phyloP scores from a whole-genome alignment of 2,113 vertebrate genomes.

The Sylvietta virens region DNA sequence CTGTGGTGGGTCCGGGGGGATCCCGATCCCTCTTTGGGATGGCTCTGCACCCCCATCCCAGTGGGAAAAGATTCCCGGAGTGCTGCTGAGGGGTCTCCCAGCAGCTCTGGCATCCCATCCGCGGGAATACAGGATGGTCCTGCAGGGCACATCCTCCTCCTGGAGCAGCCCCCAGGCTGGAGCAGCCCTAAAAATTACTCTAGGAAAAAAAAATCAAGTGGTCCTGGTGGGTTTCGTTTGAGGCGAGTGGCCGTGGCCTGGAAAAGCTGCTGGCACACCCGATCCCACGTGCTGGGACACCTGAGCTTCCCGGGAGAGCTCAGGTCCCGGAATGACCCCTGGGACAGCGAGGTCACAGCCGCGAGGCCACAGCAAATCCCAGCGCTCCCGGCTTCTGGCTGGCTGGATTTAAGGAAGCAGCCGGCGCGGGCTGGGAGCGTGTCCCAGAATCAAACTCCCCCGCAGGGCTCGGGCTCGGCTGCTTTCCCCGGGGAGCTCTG shows the following conservation, averaged over 20 bases:
- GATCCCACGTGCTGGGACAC: too few species aligned
- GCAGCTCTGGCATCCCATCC: neutral
- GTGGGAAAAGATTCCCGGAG: neutral
- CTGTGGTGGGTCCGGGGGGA: rapidly evolving
- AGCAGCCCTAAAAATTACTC: neutral
- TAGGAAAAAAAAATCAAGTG: too few species aligned
- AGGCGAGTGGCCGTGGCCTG: rapidly evolving
- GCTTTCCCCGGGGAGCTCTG: neutral
- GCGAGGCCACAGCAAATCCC: rapidly evolving
- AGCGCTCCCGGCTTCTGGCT: rapidly evolving
- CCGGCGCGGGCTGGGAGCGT: rapidly evolving
- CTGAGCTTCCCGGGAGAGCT: neutral
- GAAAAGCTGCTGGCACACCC: neutral
- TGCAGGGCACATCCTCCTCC: neutral
- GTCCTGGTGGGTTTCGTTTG: neutral
- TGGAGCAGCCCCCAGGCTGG: neutral
- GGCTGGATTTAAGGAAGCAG: neutral
- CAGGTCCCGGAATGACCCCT: neutral
- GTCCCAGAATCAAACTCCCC: neutral
- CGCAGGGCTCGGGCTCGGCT: rapidly evolving
- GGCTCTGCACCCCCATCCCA: neutral
- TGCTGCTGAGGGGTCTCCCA: neutral
- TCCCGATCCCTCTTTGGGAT: neutral
- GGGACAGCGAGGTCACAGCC: neutral
- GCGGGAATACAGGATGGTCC: neutral